phyloP scores from a whole-genome alignment of 1,140 invertebrate species.

The Eupristina koningsbergeri region DNA sequence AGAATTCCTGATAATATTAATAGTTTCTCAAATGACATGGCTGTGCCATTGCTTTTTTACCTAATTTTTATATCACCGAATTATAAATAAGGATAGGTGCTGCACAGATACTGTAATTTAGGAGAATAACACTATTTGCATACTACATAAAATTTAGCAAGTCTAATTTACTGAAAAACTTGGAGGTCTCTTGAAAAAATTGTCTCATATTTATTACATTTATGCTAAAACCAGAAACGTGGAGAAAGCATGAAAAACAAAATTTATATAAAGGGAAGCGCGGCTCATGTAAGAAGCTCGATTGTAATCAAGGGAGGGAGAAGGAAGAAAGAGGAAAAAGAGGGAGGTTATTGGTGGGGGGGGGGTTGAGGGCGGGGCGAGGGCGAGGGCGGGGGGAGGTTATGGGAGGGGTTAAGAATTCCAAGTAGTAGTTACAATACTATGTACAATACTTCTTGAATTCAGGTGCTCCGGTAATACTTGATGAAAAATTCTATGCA shows the following conservation, averaged over 20 bases:
- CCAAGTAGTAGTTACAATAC: slow-evolving; percentile 46
- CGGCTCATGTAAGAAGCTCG: not conserved
- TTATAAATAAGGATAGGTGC: not conserved
- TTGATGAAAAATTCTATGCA: slow-evolving; percentile 63
- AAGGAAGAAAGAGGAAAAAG: slow-evolving; percentile 46
- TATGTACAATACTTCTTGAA: slow-evolving; percentile 55
- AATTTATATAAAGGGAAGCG: not conserved
- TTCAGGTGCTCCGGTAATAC: slow-evolving; percentile 53
- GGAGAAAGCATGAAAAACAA: slow-evolving; percentile 7
- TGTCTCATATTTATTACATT: slow-evolving; percentile 19
- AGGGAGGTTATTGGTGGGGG: not conserved
- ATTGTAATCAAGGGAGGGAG: slow-evolving; percentile 3
- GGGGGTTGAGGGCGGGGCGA: too few species aligned
- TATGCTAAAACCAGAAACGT: not conserved
- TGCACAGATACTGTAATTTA: not conserved
- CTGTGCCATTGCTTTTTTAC: not conserved
- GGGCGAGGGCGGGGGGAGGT: not conserved
- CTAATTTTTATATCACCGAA: not conserved
- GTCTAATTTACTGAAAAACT: not conserved
- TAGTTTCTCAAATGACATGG: not conserved
- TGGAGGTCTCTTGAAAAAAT: not conserved
- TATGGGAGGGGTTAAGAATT: slow-evolving; percentile 6
- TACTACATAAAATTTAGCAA: not conserved
- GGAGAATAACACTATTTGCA: not conserved
- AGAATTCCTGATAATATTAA: too few species aligned